phyloP scores from a whole-genome alignment of 2,888 invertebrate species.

The Caenorhabditis zanzibari region DNA sequence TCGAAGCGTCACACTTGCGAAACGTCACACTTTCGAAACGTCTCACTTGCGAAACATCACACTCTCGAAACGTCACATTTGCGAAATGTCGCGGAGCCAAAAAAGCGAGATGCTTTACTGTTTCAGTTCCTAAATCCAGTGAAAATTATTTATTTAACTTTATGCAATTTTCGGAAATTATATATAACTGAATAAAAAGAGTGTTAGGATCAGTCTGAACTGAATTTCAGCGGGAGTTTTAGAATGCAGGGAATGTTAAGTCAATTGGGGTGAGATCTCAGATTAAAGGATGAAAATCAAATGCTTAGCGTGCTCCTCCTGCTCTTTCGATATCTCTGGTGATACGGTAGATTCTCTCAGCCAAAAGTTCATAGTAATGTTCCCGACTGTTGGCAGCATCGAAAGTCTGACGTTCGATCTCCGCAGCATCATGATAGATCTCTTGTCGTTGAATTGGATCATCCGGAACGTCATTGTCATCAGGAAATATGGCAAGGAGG shows the following conservation, averaged over 20 bases:
- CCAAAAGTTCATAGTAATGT: constrained; percentile 97
- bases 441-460: constrained; percentile 89
- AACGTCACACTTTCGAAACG: too few species aligned
- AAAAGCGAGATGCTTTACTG: too few species aligned
- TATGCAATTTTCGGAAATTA: too few species aligned
- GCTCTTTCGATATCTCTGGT: constrained; percentile 87
- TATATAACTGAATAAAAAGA: too few species aligned
- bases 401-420: constrained; percentile 99
- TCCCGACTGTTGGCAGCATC: constrained; percentile 97
- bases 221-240: background rate
- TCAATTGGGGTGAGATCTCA: too few species aligned
- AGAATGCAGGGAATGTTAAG: background rate
- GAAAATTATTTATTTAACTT: too few species aligned
- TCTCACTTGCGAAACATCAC: too few species aligned
- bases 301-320: background rate
- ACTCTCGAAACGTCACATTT: too few species aligned
- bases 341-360: constrained; percentile 99
- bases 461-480: constrained; percentile 89
- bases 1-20: too few species aligned
- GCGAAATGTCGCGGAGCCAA: too few species aligned
- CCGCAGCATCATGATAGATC: constrained; percentile 96
- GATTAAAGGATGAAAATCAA: background rate
- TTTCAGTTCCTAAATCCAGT: too few species aligned
- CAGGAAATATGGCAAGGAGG: constrained; percentile 99
- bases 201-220: too few species aligned